Evolutionary conservation across 2,888 invertebrate genomes (phyloP), one percentile per base, ranked within the genome.

Genomic region (Amphipoea lucens): DNA sequence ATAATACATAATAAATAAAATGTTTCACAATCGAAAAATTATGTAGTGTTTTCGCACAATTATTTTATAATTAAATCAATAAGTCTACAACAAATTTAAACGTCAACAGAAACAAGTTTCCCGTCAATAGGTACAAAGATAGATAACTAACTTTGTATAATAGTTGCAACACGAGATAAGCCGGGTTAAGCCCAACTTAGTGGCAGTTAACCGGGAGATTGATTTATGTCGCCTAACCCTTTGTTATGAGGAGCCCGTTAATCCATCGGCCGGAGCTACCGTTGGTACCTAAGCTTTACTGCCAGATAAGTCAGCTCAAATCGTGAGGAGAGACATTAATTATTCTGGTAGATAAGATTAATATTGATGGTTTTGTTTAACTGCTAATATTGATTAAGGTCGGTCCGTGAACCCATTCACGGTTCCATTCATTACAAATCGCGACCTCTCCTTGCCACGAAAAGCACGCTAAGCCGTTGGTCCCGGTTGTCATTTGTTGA

Each of bases 161-260:
- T 79, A 86, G 78, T 86, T 80, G 70, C 77, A 79, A 69, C 66
- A 78, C 62, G 40, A 74, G 75, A 71, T 89, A 82, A 89, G 76
- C 82, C 12, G 48, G 76, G 71, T 78, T 79, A 85, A 80, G 36
- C 67, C 65, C 51, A 77, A 76, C 78, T 86, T 88, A 83, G 69
- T 79, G 54, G 45, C 72, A 87, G 81, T 80, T 84, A 78, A 81
- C 48, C 48, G 40, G 63, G 60, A 76, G 78, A 88, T 81, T 81
- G 88, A 87, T 81, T 88, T 88, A 81, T 77, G 78, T 73, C 71
- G 29, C n/a, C 67, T 48, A 67, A 74, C 84, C 87, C 78, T 76
- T 86, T 83, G 77, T 83, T 83, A 83, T 77, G 83, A 86, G 51
- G 74, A 74, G 71, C 66, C 54, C 76, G 86, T 86, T 83, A 86